A percentile compares a stretch with the other conserved stretches of the same genome.
phyloP scores from a whole-genome alignment of 2,797 vertebrate genomes.

The Pangasius mekongensis region DNA sequence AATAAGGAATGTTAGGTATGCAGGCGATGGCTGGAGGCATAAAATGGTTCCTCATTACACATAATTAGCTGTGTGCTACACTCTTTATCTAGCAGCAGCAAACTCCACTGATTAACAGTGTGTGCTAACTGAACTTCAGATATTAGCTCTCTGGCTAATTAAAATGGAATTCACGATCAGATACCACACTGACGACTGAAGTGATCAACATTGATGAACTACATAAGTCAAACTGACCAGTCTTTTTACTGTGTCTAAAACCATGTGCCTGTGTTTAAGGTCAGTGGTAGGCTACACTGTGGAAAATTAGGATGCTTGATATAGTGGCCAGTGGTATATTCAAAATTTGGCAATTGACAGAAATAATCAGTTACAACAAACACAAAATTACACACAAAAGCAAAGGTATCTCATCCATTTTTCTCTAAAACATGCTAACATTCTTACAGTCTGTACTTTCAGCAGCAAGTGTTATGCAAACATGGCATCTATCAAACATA shows the following conservation, averaged over 20 bases:
- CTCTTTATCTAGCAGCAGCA: not conserved
- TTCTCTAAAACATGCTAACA: not conserved
- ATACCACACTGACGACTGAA: slow-evolving; percentile 23
- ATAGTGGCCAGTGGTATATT: not conserved
- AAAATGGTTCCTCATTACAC: slow-evolving; percentile 43
- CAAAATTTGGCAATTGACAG: not conserved
- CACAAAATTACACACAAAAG: not conserved
- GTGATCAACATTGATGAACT: not conserved
- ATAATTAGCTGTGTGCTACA: slow-evolving; percentile 36
- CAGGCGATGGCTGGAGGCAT: not conserved
- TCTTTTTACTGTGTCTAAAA: not conserved
- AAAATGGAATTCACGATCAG: slow-evolving; percentile 25
- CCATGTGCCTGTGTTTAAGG: not conserved
- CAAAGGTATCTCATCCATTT: not conserved
- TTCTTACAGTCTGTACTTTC: not conserved
- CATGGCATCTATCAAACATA: not conserved
- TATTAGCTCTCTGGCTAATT: slow-evolving; percentile 26
- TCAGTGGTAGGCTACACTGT: not conserved
- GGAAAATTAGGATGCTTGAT: not conserved
- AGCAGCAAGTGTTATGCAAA: not conserved
- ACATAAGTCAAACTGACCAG: not conserved
- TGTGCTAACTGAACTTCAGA: not conserved
- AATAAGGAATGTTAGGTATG: not conserved
- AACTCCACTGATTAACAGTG: not conserved
- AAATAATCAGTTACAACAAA: not conserved